Conservation (phyloP, 2,797 vertebrate species). For the Sebastiscus tertius region DNA sequence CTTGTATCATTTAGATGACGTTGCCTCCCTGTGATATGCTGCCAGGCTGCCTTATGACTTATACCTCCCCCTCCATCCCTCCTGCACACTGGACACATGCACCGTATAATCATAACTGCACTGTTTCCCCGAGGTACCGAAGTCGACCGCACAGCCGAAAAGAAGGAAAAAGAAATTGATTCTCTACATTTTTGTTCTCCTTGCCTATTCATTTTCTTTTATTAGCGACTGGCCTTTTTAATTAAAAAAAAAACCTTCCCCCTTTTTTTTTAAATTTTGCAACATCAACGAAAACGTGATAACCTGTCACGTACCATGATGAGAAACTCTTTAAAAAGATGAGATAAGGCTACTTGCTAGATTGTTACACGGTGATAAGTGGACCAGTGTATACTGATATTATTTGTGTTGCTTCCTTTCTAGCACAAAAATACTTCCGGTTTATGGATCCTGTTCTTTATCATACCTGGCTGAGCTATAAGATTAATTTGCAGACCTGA, state of each 20-base stretch:
- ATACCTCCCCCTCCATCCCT: slow-evolving; percentile 50
- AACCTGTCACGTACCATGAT: slow-evolving; percentile 39
- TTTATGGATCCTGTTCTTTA: slow-evolving; percentile 55
- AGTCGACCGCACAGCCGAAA: slow-evolving; percentile 11
- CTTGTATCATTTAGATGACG: slow-evolving; percentile 70
- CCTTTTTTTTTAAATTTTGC: slow-evolving; percentile 25
- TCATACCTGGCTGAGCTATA: slow-evolving; percentile 60
- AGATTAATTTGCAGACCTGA: slow-evolving; percentile 21
- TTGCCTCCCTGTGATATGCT: slow-evolving; percentile 62
- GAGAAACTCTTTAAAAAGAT: slow-evolving; percentile 26
- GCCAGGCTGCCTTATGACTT: slow-evolving; percentile 61
- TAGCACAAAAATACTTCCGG: slow-evolving; percentile 46
- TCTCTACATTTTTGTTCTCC: slow-evolving; percentile 1
- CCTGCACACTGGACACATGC: slow-evolving; percentile 56
- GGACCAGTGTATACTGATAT: slow-evolving; percentile 25
- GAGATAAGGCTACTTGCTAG: slow-evolving; percentile 52
- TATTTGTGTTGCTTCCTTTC: slow-evolving; percentile 59
- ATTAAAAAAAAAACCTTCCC: neutral
- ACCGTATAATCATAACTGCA: slow-evolving; percentile 57
- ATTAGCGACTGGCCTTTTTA: neutral
- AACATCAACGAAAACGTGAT: slow-evolving; percentile 21
- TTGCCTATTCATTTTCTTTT: slow-evolving; percentile 8
- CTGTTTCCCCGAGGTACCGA: slow-evolving; percentile 38
- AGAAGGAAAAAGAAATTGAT: slow-evolving; percentile 21
- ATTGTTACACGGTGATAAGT: slow-evolving; percentile 50